A percentile compares a stretch with the other conserved stretches of the same genome.
phyloP scores from a whole-genome alignment of 2,888 invertebrate genomes.

The Mesorhabditis spiculigera region DNA sequence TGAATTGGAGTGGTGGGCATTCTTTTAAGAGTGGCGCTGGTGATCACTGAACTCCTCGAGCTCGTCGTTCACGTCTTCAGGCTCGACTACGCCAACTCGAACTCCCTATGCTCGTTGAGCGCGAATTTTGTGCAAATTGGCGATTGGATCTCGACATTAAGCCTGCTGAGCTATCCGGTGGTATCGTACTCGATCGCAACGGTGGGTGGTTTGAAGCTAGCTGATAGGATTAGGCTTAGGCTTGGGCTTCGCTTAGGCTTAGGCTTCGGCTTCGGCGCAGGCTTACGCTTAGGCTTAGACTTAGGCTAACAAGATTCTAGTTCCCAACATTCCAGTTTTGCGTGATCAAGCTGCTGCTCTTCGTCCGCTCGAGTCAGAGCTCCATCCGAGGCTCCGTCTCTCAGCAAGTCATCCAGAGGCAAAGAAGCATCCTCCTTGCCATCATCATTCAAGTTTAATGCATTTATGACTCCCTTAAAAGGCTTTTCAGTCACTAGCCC shows the following conservation, averaged over 20 bases:
- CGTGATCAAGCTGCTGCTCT: background rate
- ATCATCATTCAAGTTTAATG: background rate
- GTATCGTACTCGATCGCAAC: background rate
- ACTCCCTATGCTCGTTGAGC: background rate
- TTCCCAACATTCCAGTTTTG: background rate
- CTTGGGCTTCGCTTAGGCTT: no score
- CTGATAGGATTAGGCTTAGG: no score
- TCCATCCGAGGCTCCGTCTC: background rate
- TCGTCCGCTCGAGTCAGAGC: conserved; percentile 5
- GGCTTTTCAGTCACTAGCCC: background rate
- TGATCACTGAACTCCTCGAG: no score
- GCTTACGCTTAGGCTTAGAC: background rate
- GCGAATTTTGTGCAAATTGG: conserved; percentile 2
- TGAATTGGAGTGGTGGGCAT: background rate
- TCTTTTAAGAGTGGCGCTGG: no score
- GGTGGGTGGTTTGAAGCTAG: background rate
- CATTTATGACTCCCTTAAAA: background rate
- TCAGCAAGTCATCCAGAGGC: conserved; percentile 4
- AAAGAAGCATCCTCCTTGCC: background rate
- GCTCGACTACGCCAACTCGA: background rate
- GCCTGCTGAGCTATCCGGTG: background rate
- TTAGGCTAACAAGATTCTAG: background rate
- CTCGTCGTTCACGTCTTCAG: background rate
- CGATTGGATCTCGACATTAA: background rate
- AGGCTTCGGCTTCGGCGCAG: no score